Conservation (phyloP, 2,113 vertebrate species). For the Ptyas mucosa region DNA sequence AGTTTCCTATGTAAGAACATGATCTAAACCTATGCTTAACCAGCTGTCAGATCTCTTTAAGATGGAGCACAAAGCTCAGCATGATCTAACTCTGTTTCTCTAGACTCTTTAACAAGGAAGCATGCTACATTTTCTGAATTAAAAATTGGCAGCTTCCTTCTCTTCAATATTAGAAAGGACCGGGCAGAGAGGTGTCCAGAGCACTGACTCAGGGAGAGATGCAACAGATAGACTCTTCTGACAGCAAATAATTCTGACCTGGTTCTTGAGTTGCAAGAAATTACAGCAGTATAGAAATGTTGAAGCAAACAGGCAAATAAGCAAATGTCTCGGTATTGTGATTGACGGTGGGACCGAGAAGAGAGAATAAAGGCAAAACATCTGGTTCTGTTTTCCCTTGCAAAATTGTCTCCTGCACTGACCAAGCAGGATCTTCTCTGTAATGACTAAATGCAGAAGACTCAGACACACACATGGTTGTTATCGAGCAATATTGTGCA, state of each 20-base stretch:
- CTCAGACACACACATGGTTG: conserved; percentile 75
- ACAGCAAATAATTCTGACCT: not conserved
- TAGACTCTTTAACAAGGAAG: not conserved
- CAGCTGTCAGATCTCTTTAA: not conserved
- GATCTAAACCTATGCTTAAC: not conserved
- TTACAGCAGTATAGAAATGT: not conserved
- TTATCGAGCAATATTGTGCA: conserved; percentile 77
- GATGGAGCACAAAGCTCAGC: not conserved
- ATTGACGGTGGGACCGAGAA: conserved; percentile 58
- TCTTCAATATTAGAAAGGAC: not conserved
- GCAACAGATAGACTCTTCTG: not conserved
- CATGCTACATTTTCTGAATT: not conserved
- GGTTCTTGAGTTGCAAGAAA: not conserved
- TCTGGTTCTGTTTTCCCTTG: conserved; percentile 73
- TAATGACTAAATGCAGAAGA: conserved; percentile 73
- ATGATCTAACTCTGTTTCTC: not conserved
- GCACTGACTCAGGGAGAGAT: not conserved
- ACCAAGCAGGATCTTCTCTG: conserved; percentile 75
- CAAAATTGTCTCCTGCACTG: conserved; percentile 77
- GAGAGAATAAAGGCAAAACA: conserved; percentile 65
- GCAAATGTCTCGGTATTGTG: conserved; percentile 8
- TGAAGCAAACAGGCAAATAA: not conserved
- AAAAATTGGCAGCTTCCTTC: not conserved
- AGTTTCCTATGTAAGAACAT: not conserved
- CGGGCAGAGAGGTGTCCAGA: not conserved